Percentiles rank a stretch among this genome's conserved stretches.
These are phyloP conservation scores for Drosophila jambulina DNA, from an alignment of 1,140 invertebrate genomes.

Conservation along the genomic window DNA sequence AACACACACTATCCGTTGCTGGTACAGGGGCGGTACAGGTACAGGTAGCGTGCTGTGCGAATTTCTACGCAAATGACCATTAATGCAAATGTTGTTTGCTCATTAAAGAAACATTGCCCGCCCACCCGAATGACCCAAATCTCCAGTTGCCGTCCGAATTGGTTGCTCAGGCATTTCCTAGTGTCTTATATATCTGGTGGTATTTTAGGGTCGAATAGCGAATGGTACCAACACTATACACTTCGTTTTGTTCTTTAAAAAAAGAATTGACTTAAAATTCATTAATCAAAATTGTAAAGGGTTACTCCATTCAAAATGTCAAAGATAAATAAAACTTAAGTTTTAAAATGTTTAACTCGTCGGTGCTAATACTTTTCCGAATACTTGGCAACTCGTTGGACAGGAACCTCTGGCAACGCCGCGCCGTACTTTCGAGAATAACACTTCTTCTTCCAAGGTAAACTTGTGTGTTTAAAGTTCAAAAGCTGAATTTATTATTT, in stretches of 20 bases:
- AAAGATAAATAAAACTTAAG: too few relatives aligned
- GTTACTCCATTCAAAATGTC: too few relatives aligned
- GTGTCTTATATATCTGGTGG: background rate
- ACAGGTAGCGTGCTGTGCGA: slow-evolving; percentile 36
- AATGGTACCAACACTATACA: too few relatives aligned
- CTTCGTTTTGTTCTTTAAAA: too few relatives aligned
- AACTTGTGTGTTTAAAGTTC: background rate
- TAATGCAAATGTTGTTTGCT: slow-evolving; percentile 68
- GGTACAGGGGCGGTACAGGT: slow-evolving; percentile 10
- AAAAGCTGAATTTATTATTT: background rate
- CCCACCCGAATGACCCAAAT: slow-evolving; percentile 65
- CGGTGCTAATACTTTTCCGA: background rate
- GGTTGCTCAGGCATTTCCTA: background rate
- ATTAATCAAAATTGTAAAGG: too few relatives aligned
- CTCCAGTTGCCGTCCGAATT: slow-evolving; percentile 12
- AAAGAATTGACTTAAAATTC: too few relatives aligned
- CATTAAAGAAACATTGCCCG: slow-evolving; percentile 70
- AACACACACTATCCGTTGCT: background rate
- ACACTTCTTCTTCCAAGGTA: background rate
- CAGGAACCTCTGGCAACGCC: background rate
- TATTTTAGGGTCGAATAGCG: too few relatives aligned
- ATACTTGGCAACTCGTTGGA: background rate
- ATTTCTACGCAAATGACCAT: slow-evolving; percentile 62
- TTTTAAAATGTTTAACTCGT: too few relatives aligned
- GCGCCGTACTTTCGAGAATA: background rate